Percentiles rank a stretch among this genome's conserved stretches.
phyloP scores from a whole-genome alignment of 2,113 vertebrate species.

The Nycticebus coucang region DNA sequence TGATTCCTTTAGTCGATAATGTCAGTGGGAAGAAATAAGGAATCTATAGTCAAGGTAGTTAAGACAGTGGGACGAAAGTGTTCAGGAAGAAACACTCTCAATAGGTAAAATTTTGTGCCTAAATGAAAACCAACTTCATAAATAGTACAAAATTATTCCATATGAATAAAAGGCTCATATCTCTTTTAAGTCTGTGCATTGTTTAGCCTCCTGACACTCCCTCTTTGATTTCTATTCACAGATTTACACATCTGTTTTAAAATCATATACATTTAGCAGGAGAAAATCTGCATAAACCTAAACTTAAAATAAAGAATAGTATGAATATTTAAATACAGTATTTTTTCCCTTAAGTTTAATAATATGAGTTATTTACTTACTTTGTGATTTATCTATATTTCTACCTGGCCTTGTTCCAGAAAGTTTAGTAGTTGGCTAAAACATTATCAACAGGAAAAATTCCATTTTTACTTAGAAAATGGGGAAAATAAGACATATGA shows the following conservation, averaged over 20 bases:
- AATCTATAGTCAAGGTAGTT: neutral
- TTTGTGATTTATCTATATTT: slow-evolving; percentile 12
- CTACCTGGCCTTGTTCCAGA: slow-evolving; percentile 10
- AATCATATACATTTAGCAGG: neutral
- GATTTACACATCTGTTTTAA: neutral
- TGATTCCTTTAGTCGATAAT: neutral
- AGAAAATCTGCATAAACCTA: neutral
- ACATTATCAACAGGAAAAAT: neutral
- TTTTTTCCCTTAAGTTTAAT: neutral
- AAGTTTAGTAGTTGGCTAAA: neutral
- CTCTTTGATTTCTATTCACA: neutral
- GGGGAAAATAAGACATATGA: neutral
- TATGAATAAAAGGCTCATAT: slow-evolving; percentile 26
- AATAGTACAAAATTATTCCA: neutral
- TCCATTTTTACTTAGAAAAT: slow-evolving; percentile 31
- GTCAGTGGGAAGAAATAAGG: neutral
- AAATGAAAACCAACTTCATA: slow-evolving; percentile 14
- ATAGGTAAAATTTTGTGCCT: slow-evolving; percentile 35
- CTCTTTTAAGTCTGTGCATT: neutral
- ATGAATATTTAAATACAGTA: slow-evolving; percentile 34
- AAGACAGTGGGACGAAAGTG: neutral
- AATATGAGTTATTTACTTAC: slow-evolving; percentile 15
- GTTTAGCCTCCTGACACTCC: neutral
- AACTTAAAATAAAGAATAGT: neutral
- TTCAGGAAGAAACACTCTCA: neutral